phyloP scores from a whole-genome alignment of 2,888 invertebrate species.

The Synergus japonicus region DNA sequence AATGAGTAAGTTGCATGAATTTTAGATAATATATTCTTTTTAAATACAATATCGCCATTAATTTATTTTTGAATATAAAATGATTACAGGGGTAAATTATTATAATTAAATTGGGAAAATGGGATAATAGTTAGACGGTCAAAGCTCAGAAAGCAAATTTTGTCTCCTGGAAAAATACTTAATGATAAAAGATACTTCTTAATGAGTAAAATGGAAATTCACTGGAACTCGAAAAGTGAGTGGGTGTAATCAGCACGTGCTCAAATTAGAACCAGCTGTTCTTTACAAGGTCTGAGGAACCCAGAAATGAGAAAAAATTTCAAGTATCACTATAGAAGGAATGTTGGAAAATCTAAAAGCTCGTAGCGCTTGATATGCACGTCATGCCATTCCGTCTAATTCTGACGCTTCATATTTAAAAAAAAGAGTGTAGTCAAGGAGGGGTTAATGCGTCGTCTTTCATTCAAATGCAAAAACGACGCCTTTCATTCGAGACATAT shows the following conservation, averaged over 20 bases:
- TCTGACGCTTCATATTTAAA: slow-evolving; percentile 1
- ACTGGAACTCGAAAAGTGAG: too few relatives aligned
- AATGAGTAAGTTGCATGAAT: too few relatives aligned
- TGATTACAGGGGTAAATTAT: too few relatives aligned
- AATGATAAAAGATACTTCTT: too few relatives aligned
- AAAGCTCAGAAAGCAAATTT: too few relatives aligned
- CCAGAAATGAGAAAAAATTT: background rate
- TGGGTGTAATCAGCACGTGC: background rate
- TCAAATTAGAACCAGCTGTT: background rate
- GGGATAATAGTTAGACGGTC: too few relatives aligned
- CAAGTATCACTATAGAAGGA: background rate
- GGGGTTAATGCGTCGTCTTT: slow-evolving; percentile 36
- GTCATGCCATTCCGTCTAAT: background rate
- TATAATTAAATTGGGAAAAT: too few relatives aligned
- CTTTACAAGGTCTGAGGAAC: background rate
- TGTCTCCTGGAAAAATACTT: too few relatives aligned
- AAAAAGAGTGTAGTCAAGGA: slow-evolving; percentile 11
- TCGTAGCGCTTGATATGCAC: background rate
- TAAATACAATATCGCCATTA: too few relatives aligned
- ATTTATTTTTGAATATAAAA: too few relatives aligned
- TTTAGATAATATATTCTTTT: too few relatives aligned
- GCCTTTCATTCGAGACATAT: slow-evolving; percentile 27
- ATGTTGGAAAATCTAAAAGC: background rate
- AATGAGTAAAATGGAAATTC: too few relatives aligned
- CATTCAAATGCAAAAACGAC: slow-evolving; percentile 35